Percentiles rank a stretch among this genome's conserved stretches.
phyloP scores from a whole-genome alignment of 1,140 invertebrate genomes.

The Hyposmocoma kahamanoa region DNA sequence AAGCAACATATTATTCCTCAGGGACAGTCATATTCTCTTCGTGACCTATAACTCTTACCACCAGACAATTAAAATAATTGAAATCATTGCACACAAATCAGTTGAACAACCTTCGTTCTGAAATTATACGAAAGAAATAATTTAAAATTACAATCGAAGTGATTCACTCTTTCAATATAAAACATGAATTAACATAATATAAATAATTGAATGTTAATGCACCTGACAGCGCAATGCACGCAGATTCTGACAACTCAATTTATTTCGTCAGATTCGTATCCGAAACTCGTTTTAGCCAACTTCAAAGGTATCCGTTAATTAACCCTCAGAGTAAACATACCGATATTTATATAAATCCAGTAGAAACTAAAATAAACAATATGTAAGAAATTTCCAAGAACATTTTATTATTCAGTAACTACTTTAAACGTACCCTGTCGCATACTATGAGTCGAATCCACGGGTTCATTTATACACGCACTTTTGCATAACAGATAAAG shows the following conservation, averaged over 20 bases:
- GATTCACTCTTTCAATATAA: neutral
- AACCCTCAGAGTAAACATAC: slow-evolving; percentile 35
- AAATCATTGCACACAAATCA: no score
- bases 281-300: slow-evolving; percentile 43
- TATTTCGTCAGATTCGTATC: slow-evolving; percentile 46
- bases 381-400: no score
- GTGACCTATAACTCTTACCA: no score
- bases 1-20: no score
- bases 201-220: slow-evolving; percentile 40
- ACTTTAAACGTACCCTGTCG: no score
- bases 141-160: neutral
- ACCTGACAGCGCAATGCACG: slow-evolving; percentile 22
- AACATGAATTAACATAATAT: slow-evolving; percentile 20
- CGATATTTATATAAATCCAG: slow-evolving; percentile 35
- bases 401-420: no score
- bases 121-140: neutral
- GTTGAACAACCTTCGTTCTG: no score
- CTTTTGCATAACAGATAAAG: no score
- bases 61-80: no score
- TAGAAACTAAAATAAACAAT: slow-evolving; percentile 4
- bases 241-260: slow-evolving; percentile 44
- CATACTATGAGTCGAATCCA: no score
- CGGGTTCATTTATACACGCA: no score
- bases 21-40: no score
- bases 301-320: slow-evolving; percentile 60